Conservation (phyloP, 2,888 invertebrate species). For the Philhelius pedissequus region DNA sequence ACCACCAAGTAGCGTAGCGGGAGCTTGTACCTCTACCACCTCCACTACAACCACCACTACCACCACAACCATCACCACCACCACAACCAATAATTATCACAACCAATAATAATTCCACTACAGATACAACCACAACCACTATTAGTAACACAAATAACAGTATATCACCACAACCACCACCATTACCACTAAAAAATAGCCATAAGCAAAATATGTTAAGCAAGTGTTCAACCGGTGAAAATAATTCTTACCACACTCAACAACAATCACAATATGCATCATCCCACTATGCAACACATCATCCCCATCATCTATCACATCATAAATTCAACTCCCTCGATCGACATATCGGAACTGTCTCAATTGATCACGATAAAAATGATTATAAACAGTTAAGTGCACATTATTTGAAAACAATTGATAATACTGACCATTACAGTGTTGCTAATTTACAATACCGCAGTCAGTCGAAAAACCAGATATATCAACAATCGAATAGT, state of each 20-base stretch:
- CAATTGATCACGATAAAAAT: constrained; percentile 48
- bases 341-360: constrained; percentile 68
- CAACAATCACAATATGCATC: constrained; percentile 70
- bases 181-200: constrained; percentile 74
- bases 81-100: constrained; percentile 64
- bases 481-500: constrained; percentile 74
- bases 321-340: constrained; percentile 74
- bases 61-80: constrained; percentile 46
- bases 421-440: constrained; percentile 76
- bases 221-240: constrained; percentile 57
- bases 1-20: constrained; percentile 79
- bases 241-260: constrained; percentile 70
- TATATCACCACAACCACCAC: constrained; percentile 70
- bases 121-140: constrained; percentile 52
- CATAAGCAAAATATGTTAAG: constrained; percentile 66
- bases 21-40: constrained; percentile 75
- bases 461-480: constrained; percentile 77
- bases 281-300: constrained; percentile 72
- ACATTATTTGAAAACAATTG: constrained; percentile 76
- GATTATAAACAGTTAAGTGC: constrained; percentile 76
- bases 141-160: constrained; percentile 71
- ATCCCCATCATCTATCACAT: constrained; percentile 69
- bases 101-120: constrained; percentile 33
- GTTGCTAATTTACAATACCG: constrained; percentile 75
- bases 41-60: constrained; percentile 67